These are phyloP conservation scores for Camptogramma bilineatum DNA, from an alignment of 2,888 invertebrate genomes.

Conservation along the genomic window DNA sequence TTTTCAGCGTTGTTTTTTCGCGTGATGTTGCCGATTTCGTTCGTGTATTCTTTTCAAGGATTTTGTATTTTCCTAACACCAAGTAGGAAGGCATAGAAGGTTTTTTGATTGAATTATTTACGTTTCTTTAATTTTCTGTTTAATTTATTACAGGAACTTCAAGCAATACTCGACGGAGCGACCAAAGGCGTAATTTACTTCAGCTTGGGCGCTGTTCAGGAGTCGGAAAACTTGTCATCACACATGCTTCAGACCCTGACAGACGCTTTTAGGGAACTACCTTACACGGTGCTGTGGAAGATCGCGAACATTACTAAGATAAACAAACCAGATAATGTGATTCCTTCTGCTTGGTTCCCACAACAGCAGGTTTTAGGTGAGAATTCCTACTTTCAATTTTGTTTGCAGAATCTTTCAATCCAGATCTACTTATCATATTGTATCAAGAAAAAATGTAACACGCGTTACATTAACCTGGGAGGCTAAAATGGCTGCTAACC, in stretches of 20 bases:
- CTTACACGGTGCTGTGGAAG: conserved; percentile 83
- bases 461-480: too few relatives aligned
- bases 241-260: conserved; percentile 68
- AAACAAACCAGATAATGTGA: conserved; percentile 74
- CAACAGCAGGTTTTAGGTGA: conserved; percentile 84
- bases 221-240: conserved; percentile 71
- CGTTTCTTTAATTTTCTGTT: too few relatives aligned
- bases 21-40: too few relatives aligned
- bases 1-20: too few relatives aligned
- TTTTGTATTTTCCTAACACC: too few relatives aligned
- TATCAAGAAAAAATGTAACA: too few relatives aligned
- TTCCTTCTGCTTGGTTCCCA: conserved; percentile 80
- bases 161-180: conserved; percentile 67
- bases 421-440: too few relatives aligned
- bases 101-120: too few relatives aligned
- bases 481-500: too few relatives aligned
- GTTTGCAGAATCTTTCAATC: background rate
- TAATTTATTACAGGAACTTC: conserved; percentile 58
- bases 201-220: conserved; percentile 80
- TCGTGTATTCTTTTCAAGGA: too few relatives aligned
- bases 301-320: conserved; percentile 74
- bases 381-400: background rate
- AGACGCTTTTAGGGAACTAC: conserved; percentile 77
- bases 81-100: too few relatives aligned
- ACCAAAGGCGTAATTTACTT: conserved; percentile 79